Conservation (phyloP, 1,140 invertebrate species). For the Drosophila ironensis region DNA sequence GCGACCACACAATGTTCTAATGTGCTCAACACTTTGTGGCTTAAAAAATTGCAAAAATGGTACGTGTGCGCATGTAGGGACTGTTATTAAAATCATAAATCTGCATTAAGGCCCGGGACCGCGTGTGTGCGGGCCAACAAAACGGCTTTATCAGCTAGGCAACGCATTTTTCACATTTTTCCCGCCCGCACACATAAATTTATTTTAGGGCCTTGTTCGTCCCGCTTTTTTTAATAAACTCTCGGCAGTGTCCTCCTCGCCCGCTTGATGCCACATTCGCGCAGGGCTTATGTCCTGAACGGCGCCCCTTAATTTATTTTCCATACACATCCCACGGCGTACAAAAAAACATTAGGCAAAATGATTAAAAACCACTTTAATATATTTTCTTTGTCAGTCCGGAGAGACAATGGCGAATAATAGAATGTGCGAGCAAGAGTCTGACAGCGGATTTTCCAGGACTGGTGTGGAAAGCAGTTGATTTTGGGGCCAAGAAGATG, state of each 20-base stretch:
- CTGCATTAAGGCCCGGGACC: conserved; percentile 61
- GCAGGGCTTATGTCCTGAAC: conserved; percentile 38
- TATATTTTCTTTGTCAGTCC: conserved; percentile 59
- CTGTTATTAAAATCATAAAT: conserved; percentile 77
- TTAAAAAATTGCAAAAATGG: no score
- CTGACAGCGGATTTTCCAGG: no score
- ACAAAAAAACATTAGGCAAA: conserved; percentile 31
- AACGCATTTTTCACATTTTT: conserved; percentile 71
- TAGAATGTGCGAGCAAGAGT: background rate
- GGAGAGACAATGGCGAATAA: conserved; percentile 15
- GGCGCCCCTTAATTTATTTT: conserved; percentile 63
- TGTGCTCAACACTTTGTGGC: conserved; percentile 50
- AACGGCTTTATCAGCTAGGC: conserved; percentile 52
- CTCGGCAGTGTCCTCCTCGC: conserved; percentile 15
- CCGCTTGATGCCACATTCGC: conserved; percentile 6
- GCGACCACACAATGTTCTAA: conserved; percentile 29
- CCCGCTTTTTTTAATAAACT: conserved; percentile 76
- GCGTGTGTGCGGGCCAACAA: conserved; percentile 24
- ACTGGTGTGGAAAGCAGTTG: no score
- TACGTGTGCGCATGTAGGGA: conserved; percentile 9
- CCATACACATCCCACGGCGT: conserved; percentile 20
- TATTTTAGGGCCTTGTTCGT: conserved; percentile 42
- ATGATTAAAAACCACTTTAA: conserved; percentile 78
- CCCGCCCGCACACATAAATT: conserved; percentile 34
- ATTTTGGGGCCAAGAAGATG: background rate